Percentiles rank a stretch among this genome's conserved stretches.
Conservation (phyloP, 2,797 vertebrate genomes). For the Coregonus ussuriensis region DNA sequence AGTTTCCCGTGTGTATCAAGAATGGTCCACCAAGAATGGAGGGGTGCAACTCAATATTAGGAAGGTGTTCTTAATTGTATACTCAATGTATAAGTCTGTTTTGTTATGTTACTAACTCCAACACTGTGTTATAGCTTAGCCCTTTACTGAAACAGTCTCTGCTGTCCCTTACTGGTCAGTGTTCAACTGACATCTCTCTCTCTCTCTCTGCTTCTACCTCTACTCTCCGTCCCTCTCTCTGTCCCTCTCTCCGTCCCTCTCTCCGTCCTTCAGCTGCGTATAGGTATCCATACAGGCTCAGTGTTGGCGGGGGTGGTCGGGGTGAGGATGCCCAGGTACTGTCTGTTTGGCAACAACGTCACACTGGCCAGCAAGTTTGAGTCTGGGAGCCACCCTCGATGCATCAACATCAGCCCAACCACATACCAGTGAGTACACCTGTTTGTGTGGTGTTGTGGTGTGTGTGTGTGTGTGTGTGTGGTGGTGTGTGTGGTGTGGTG, state of each 20-base stretch:
- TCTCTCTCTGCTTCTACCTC: too few relatives aligned
- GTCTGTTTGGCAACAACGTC: conserved; percentile 98
- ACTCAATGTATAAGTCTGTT: neutral
- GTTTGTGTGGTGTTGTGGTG: too few relatives aligned
- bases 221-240: neutral
- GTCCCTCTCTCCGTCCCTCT: neutral
- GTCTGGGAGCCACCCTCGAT: conserved; percentile 93
- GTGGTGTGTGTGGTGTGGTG: too few relatives aligned
- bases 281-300: conserved; percentile 97
- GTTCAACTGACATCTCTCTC: neutral
- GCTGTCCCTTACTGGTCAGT: neutral
- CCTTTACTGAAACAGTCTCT: neutral
- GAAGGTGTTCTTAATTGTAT: too few relatives aligned
- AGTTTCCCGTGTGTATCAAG: too few relatives aligned
- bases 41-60: too few relatives aligned
- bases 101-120: neutral
- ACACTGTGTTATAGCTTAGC: neutral
- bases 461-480: too few relatives aligned
- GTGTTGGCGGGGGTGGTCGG: conserved; percentile 96
- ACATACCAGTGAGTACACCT: conserved; percentile 89
- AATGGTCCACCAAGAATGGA: too few relatives aligned
- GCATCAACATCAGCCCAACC: conserved; percentile 95
- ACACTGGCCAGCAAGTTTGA: conserved; percentile 98
- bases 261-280: conserved; percentile 80
- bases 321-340: conserved; percentile 96